Evolutionary conservation across 2,888 invertebrate species (phyloP).

Genomic region (Pristionchus exspectatus): DNA sequence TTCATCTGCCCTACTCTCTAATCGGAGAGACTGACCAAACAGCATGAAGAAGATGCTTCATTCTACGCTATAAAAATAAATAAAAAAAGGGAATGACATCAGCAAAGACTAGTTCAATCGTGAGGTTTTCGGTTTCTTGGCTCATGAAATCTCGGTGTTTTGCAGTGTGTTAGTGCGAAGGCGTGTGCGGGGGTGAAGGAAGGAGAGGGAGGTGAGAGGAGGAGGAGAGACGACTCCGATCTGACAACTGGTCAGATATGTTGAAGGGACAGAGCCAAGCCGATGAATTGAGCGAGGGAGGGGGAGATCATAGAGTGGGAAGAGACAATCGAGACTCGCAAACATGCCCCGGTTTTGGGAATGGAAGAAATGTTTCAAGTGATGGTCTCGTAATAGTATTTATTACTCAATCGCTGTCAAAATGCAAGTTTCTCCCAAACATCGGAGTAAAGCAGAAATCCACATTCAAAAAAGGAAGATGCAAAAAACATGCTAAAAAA

Average conservation of each 20-base stretch:
- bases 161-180: constrained; percentile 4
- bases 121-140: not conserved
- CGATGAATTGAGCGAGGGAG: not conserved
- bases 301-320: not conserved
- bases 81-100: too few species aligned
- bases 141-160: not conserved
- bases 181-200: not conserved
- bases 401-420: too few species aligned
- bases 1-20: too few species aligned
- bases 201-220: not conserved
- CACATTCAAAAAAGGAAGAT: too few species aligned
- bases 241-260: constrained; percentile 33
- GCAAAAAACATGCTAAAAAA: too few species aligned
- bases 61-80: too few species aligned
- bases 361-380: not conserved
- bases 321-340: not conserved
- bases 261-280: not conserved
- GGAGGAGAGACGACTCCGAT: not conserved
- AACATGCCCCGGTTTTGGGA: not conserved
- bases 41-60: too few species aligned
- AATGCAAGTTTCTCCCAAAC: too few species aligned
- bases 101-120: too few species aligned
- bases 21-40: too few species aligned
- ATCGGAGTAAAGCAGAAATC: too few species aligned
- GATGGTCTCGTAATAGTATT: too few species aligned